These are phyloP conservation scores for Sebastiscus tertius DNA, from an alignment of 2,797 vertebrate genomes.

Conservation along the genomic window DNA sequence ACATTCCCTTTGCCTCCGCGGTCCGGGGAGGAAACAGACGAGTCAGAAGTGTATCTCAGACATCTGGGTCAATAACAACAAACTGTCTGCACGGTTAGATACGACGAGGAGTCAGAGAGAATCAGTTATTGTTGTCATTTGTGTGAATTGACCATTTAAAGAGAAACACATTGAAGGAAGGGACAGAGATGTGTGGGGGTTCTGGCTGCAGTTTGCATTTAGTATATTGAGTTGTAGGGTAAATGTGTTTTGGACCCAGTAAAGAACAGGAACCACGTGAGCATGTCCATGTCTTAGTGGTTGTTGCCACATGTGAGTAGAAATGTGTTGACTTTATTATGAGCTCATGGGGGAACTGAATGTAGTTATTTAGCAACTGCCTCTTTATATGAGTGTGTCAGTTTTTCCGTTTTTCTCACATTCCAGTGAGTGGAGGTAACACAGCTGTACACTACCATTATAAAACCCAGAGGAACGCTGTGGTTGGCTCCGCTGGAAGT, in stretches of 20 bases:
- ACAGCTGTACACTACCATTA: constrained; percentile 64
- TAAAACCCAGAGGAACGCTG: constrained; percentile 70
- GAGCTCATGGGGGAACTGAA: constrained; percentile 43
- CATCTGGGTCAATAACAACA: neutral
- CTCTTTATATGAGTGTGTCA: constrained; percentile 49
- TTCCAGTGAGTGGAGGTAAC: constrained; percentile 72
- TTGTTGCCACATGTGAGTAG: constrained; percentile 44
- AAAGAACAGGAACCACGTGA: constrained; percentile 24
- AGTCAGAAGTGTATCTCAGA: neutral
- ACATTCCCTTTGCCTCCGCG: neutral
- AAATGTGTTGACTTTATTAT: constrained; percentile 50
- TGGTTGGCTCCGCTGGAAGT: constrained; percentile 62
- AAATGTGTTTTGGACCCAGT: constrained; percentile 1
- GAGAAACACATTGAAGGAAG: neutral
- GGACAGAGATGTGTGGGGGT: neutral
- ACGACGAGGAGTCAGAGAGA: neutral
- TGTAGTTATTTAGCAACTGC: constrained; percentile 37
- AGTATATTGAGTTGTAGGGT: neutral
- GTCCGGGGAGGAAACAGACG: neutral
- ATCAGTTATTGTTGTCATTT: neutral
- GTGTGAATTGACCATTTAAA: neutral
- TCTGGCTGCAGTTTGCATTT: neutral
- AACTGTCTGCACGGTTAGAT: neutral
- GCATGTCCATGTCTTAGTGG: constrained; percentile 9
- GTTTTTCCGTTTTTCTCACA: constrained; percentile 75